Conservation (phyloP, 2,888 invertebrate species). For the Tinea semifulvella region DNA sequence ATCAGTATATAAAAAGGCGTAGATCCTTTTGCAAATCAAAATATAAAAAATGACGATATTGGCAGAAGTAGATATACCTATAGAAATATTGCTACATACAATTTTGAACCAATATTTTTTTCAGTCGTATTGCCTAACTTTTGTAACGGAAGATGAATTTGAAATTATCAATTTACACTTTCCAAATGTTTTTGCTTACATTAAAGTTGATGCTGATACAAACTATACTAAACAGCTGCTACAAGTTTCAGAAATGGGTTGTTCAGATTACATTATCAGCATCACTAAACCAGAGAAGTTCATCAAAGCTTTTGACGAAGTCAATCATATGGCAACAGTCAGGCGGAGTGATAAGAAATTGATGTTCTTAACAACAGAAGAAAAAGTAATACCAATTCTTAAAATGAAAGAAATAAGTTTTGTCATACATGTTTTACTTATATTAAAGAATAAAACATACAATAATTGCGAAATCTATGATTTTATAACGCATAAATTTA, state of each 20-base stretch:
- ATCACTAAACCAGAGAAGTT: slow-evolving; percentile 40
- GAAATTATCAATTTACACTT: slow-evolving; percentile 23
- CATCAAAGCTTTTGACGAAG: slow-evolving; percentile 43
- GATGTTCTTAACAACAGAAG: slow-evolving; percentile 37
- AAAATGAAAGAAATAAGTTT: slow-evolving; percentile 14
- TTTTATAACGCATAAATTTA: slow-evolving; percentile 48
- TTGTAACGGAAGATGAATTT: slow-evolving; percentile 35
- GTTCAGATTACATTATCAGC: slow-evolving; percentile 52
- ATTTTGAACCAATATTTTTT: slow-evolving; percentile 37
- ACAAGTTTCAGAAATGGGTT: slow-evolving; percentile 46
- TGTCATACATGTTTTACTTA: slow-evolving; percentile 40
- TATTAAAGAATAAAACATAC: slow-evolving; percentile 21
- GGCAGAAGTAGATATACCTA: too few relatives aligned
- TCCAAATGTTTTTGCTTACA: slow-evolving; percentile 15
- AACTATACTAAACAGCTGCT: slow-evolving; percentile 30
- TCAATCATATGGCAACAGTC: slow-evolving; percentile 38
- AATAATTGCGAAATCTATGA: slow-evolving; percentile 31
- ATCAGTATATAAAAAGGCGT: too few relatives aligned
- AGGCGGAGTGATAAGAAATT: slow-evolving; percentile 54
- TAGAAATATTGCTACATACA: slow-evolving; percentile 38
- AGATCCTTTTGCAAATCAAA: too few relatives aligned
- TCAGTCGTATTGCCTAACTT: slow-evolving; percentile 38
- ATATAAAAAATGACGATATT: too few relatives aligned
- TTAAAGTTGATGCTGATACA: slow-evolving; percentile 27
- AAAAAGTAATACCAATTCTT: slow-evolving; percentile 11